These are phyloP conservation scores for Leistus spinibarbis DNA, from an alignment of 2,888 invertebrate species.

Conservation along the genomic window DNA sequence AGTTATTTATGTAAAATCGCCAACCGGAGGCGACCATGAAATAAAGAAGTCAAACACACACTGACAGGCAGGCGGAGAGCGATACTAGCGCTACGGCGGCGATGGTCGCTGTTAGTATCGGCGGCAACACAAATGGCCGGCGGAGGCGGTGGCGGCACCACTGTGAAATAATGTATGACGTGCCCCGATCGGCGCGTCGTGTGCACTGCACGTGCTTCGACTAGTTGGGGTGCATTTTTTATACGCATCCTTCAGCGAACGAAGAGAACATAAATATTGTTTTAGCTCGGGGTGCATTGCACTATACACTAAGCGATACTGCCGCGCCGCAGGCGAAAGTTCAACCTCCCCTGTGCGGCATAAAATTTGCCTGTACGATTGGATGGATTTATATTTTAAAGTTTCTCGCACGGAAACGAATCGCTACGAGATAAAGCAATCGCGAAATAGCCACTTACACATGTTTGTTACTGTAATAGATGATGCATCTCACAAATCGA, in stretches of 20 bases:
- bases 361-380: neutral
- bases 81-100: too few species aligned
- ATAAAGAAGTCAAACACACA: neutral
- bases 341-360: neutral
- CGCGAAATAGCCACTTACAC: neutral
- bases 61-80: neutral
- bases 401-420: neutral
- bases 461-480: neutral
- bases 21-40: neutral
- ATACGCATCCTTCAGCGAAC: constrained; percentile 30
- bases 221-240: constrained; percentile 30
- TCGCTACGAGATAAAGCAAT: neutral
- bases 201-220: neutral
- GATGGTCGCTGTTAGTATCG: neutral
- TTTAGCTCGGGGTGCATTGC: constrained; percentile 19
- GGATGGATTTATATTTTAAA: neutral
- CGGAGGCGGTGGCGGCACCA: neutral
- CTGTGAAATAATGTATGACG: constrained; percentile 23
- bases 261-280: constrained; percentile 36
- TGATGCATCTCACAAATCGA: neutral
- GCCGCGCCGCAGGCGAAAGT: neutral
- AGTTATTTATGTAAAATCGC: neutral
- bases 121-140: neutral
- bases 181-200: neutral
- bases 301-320: neutral